Evolutionary conservation across 2,888 invertebrate genomes (phyloP).

Genomic region (Cyaniris semiargus): DNA sequence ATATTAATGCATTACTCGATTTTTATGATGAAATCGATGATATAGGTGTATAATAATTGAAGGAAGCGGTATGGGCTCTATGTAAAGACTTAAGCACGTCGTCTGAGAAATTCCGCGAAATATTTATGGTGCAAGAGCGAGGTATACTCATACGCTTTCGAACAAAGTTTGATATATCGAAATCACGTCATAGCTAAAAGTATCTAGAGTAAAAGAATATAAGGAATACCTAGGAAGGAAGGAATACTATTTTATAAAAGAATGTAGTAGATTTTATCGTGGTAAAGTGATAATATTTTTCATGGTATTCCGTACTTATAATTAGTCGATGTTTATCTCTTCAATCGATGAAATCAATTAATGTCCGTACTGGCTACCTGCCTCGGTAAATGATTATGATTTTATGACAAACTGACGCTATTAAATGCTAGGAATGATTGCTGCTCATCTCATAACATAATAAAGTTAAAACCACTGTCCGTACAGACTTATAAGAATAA

Average conservation of each 20-base stretch:
- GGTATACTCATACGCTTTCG: neutral
- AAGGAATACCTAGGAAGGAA: neutral
- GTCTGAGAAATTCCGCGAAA: neutral
- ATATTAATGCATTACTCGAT: neutral
- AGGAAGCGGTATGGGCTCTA: neutral
- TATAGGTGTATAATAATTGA: neutral
- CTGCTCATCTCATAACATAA: conserved; percentile 10
- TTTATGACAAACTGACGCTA: neutral
- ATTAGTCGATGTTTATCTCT: neutral
- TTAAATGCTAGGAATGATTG: neutral
- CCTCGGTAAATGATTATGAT: conserved; percentile 8
- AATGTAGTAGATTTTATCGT: neutral
- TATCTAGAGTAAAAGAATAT: neutral
- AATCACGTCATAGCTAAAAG: no score
- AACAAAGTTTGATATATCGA: neutral
- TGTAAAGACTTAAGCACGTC: neutral
- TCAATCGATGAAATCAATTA: neutral
- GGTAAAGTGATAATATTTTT: neutral
- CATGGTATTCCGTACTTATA: neutral
- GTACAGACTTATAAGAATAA: no score
- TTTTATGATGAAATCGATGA: neutral
- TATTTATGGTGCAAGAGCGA: neutral
- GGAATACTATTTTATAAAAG: neutral
- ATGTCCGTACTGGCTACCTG: neutral
- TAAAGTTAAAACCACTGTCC: neutral